These are phyloP conservation scores for Epinephelus fuscoguttatus DNA, from an alignment of 2,113 vertebrate species.

Conservation along the genomic window DNA sequence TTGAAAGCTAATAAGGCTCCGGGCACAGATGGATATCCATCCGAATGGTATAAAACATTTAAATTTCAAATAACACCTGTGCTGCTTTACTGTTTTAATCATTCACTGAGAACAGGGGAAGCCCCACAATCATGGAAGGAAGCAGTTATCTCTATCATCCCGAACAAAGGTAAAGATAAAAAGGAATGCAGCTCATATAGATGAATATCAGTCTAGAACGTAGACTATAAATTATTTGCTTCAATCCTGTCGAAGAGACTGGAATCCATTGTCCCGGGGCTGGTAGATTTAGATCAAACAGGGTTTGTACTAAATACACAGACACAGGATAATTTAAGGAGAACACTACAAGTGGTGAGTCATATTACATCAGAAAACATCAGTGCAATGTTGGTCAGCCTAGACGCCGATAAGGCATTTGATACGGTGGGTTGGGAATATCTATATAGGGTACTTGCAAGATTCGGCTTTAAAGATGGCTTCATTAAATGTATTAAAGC, in stretches of 20 bases:
- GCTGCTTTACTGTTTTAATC: not conserved
- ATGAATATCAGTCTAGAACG: not conserved
- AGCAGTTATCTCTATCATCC: not conserved
- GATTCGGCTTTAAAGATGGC: no score
- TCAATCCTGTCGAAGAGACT: conserved; percentile 9
- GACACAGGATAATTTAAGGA: no score
- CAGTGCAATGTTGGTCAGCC: no score
- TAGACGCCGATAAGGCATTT: no score
- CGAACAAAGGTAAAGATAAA: not conserved
- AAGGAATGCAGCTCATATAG: not conserved
- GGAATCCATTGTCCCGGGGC: not conserved
- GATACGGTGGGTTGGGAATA: no score
- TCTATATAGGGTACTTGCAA: no score
- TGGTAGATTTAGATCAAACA: conserved; percentile 8
- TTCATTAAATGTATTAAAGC: no score
- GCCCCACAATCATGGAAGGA: not conserved
- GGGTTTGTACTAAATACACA: not conserved
- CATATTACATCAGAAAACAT: no score
- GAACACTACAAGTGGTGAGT: no score
- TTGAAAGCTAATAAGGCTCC: conserved; percentile 2
- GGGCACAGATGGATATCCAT: not conserved
- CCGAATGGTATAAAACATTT: not conserved
- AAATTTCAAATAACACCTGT: not conserved
- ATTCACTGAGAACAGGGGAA: not conserved
- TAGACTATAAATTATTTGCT: not conserved